Percentiles rank a stretch among this genome's conserved stretches.
Evolutionary conservation across 2,888 invertebrate species (phyloP).

Genomic region (Rhagium mordax): DNA sequence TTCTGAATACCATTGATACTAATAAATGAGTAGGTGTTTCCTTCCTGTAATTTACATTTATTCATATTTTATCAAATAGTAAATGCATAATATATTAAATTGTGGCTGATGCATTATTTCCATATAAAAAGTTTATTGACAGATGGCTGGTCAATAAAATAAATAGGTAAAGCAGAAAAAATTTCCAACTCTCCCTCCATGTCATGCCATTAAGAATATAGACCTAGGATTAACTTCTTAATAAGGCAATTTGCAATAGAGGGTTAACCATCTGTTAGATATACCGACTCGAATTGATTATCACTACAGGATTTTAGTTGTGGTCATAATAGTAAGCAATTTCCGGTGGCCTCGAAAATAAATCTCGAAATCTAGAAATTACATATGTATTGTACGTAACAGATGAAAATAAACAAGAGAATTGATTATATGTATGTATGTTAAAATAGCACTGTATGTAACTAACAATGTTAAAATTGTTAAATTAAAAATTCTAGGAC

Average conservation of each 20-base stretch:
- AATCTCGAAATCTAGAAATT: too few species aligned
- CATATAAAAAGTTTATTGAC: not conserved
- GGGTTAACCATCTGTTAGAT: constrained; percentile 33
- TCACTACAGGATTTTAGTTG: not conserved
- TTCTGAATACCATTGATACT: constrained; percentile 1
- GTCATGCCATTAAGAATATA: constrained; percentile 2
- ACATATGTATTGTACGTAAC: too few species aligned
- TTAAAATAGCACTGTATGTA: too few species aligned
- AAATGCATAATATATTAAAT: not conserved
- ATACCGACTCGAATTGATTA: not conserved
- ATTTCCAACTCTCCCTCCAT: constrained; percentile 10
- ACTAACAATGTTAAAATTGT: too few species aligned
- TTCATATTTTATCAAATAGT: not conserved
- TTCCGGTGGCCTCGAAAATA: not conserved
- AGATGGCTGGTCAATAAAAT: constrained; percentile 11
- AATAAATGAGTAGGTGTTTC: not conserved
- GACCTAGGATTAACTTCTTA: constrained; percentile 33
- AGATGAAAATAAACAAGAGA: too few species aligned
- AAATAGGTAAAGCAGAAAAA: constrained; percentile 21
- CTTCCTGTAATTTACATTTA: constrained; percentile 10
- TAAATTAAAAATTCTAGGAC: too few species aligned
- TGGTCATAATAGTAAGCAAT: not conserved
- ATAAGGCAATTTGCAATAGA: constrained; percentile 22
- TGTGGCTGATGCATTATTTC: not conserved
- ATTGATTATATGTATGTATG: too few species aligned